These are phyloP conservation scores for Meloe dianella DNA, from an alignment of 2,888 invertebrate species.

Conservation along the genomic window DNA sequence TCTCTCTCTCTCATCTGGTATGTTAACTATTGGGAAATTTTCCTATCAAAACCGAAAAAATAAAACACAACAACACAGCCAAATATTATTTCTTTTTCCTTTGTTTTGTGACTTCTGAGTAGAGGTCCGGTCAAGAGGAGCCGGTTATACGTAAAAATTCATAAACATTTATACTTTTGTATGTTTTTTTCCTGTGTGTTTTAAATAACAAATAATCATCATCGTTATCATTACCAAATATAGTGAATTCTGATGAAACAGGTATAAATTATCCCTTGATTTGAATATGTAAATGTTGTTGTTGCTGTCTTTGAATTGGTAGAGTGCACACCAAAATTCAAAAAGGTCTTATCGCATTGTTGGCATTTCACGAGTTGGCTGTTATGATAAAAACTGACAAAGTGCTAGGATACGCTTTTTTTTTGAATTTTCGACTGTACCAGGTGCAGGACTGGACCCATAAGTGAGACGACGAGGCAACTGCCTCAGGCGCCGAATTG, in stretches of 20 bases:
- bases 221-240: not conserved
- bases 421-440: too few relatives aligned
- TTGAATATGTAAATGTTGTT: too few relatives aligned
- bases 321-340: not conserved
- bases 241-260: conserved; percentile 1
- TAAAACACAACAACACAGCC: too few relatives aligned
- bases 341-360: not conserved
- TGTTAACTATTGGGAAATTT: not conserved
- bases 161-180: too few relatives aligned
- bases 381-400: too few relatives aligned
- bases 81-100: not conserved
- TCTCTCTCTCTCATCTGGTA: not conserved
- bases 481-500: too few relatives aligned
- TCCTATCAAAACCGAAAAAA: not conserved
- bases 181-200: not conserved
- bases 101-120: too few relatives aligned
- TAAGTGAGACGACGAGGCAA: too few relatives aligned
- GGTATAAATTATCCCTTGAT: conserved; percentile 8
- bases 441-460: too few relatives aligned
- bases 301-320: not conserved
- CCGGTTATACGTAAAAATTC: not conserved
- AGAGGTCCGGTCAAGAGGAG: not conserved
- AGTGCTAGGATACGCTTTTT: too few relatives aligned
- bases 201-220: not conserved
- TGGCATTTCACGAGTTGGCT: not conserved